A percentile compares a stretch with the other conserved stretches of the same genome.
Conservation (phyloP, 2,888 invertebrate species). For the Tanaodytes sp. region DNA sequence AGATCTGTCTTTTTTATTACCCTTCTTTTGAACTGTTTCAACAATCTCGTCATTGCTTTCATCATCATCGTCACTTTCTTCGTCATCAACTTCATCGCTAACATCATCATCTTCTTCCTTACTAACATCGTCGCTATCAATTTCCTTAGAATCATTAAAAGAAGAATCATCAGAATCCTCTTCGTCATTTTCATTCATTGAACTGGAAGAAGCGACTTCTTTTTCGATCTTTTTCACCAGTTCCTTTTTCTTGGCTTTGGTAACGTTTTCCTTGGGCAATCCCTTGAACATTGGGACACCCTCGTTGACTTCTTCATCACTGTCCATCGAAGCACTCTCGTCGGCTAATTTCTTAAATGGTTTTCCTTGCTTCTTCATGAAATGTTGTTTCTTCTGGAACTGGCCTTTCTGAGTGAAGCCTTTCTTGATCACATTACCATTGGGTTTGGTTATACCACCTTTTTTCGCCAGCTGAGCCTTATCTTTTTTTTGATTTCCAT, state of each 20-base stretch:
- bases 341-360: not conserved
- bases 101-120: slow-evolving; percentile 55
- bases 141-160: not conserved
- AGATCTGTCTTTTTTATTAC: slow-evolving; percentile 27
- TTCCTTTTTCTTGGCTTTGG: slow-evolving; percentile 51
- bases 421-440: slow-evolving; percentile 1
- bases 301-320: slow-evolving; percentile 38
- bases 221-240: slow-evolving; percentile 40
- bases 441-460: slow-evolving; percentile 31
- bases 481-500: slow-evolving; percentile 6
- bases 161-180: slow-evolving; percentile 3
- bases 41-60: slow-evolving; percentile 17
- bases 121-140: slow-evolving; percentile 55
- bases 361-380: not conserved
- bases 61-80: slow-evolving; percentile 11
- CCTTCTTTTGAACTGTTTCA: too few relatives aligned
- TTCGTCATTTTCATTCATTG: slow-evolving; percentile 24
- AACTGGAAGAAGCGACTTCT: slow-evolving; percentile 36
- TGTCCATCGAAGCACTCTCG: not conserved
- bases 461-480: slow-evolving; percentile 26
- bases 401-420: not conserved
- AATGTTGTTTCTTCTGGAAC: slow-evolving; percentile 3
- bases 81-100: slow-evolving; percentile 52
- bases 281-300: slow-evolving; percentile 64
- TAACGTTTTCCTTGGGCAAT: slow-evolving; percentile 36